phyloP scores from a whole-genome alignment of 2,797 vertebrate species.

The Mormyrops attenuatus region DNA sequence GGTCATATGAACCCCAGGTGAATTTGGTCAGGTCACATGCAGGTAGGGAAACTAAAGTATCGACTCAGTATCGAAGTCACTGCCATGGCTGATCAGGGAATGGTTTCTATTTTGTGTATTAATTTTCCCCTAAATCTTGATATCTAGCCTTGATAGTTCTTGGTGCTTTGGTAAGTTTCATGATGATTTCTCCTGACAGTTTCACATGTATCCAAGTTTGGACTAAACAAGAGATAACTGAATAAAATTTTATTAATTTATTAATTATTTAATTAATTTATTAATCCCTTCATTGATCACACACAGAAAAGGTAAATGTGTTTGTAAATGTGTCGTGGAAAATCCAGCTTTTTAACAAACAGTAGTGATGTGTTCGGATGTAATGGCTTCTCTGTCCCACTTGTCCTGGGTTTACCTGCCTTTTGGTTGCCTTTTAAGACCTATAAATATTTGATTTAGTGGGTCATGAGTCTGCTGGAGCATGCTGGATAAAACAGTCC shows the following conservation, averaged over 20 bases:
- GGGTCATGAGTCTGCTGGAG: background rate
- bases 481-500: background rate
- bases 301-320: background rate
- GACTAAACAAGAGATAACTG: background rate
- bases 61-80: background rate
- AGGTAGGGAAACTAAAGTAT: background rate
- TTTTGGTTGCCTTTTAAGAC: background rate
- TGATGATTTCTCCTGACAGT: background rate
- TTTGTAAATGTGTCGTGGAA: background rate
- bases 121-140: background rate
- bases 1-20: background rate
- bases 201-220: background rate
- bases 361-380: too few relatives aligned
- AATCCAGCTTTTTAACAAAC: background rate
- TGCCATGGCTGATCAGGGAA: background rate
- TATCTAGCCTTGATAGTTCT: background rate
- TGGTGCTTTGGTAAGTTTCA: background rate
- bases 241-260: too few relatives aligned
- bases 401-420: background rate
- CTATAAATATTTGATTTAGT: constrained; percentile 1
- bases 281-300: background rate
- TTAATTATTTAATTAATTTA: too few relatives aligned
- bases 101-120: background rate
- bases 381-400: background rate
- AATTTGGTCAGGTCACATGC: background rate